A percentile compares a stretch with the other conserved stretches of the same genome.
Evolutionary conservation across 2,888 invertebrate species (phyloP).

Genomic region (Athripsodes cinereus): DNA sequence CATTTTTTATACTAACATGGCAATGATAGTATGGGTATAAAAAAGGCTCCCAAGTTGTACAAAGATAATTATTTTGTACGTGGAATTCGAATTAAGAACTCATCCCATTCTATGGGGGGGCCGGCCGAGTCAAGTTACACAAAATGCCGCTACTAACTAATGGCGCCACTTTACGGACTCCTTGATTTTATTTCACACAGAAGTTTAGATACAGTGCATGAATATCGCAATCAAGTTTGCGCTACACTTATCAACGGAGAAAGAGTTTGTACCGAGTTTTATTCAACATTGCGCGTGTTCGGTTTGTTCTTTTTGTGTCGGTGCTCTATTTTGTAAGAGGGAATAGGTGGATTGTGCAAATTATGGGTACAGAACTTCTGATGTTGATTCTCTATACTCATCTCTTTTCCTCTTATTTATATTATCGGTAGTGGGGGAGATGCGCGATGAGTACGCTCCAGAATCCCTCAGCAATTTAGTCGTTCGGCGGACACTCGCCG

Average conservation of each 20-base stretch:
- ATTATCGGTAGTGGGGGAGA: slow-evolving; percentile 12
- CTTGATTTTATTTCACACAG: slow-evolving; percentile 7
- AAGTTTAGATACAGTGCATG: neutral
- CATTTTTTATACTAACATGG: too few species aligned
- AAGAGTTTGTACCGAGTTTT: neutral
- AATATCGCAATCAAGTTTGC: too few species aligned
- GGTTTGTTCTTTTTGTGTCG: neutral
- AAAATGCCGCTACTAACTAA: neutral
- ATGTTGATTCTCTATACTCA: neutral
- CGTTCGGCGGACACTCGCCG: slow-evolving; percentile 20
- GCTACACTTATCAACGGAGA: neutral
- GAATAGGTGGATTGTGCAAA: neutral
- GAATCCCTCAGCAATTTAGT: slow-evolving; percentile 14
- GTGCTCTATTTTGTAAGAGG: neutral
- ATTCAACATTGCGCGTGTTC: neutral
- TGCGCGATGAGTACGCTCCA: slow-evolving; percentile 16
- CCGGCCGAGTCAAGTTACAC: slow-evolving; percentile 3
- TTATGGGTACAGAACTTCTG: neutral
- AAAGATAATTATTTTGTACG: slow-evolving; percentile 3
- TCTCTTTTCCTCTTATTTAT: slow-evolving; percentile 12
- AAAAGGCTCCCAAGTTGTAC: too few species aligned
- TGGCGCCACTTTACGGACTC: slow-evolving; percentile 20
- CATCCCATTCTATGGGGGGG: slow-evolving; percentile 11
- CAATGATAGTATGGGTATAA: too few species aligned
- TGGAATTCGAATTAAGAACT: slow-evolving; percentile 16